Conservation (phyloP, 2,113 vertebrate species). For the Tricholaema leucomelas region DNA sequence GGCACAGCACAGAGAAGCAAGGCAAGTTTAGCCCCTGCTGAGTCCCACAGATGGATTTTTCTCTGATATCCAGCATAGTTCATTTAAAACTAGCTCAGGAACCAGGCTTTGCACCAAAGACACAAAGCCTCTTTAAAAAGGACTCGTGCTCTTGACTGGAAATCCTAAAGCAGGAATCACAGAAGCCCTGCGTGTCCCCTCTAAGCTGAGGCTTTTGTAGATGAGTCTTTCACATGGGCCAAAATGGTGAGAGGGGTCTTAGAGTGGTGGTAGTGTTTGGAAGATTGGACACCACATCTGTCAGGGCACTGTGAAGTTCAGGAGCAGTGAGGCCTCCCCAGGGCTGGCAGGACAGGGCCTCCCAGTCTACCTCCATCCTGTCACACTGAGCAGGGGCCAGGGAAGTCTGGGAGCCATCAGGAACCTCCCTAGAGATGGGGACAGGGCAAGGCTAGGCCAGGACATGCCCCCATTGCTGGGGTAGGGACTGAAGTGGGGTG, state of each 20-base stretch:
- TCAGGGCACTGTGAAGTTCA: neutral
- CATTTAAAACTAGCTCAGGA: neutral
- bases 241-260: neutral
- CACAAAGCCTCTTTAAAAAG: neutral
- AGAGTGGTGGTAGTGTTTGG: neutral
- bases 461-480: neutral
- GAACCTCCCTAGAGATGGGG: neutral
- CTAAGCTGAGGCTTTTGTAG: neutral
- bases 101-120: neutral
- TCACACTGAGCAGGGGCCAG: neutral
- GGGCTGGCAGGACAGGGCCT: no score
- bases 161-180: neutral
- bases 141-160: neutral
- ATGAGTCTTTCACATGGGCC: neutral
- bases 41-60: neutral
- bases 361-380: neutral
- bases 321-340: neutral
- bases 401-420: neutral
- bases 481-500: neutral
- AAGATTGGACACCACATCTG: neutral
- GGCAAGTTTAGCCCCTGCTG: constrained; percentile 15
- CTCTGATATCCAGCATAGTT: neutral
- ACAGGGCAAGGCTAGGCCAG: neutral
- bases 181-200: neutral
- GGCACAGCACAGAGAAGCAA: neutral